Evolutionary conservation across 2,888 invertebrate genomes (phyloP).

Genomic region (Strigamia maritima): DNA sequence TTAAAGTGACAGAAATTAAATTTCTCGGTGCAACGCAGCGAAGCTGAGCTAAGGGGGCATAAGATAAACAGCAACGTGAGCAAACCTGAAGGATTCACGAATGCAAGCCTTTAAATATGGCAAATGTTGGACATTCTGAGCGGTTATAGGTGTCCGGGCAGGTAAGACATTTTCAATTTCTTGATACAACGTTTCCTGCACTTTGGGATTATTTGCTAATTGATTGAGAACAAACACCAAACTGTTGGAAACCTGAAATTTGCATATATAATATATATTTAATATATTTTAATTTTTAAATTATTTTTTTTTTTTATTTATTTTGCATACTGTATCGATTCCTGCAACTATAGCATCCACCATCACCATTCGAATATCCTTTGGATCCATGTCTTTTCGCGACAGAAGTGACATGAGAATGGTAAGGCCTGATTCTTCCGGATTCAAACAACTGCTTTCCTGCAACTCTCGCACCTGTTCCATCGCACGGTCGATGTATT

Average conservation of each 20-base stretch:
- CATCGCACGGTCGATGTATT: constrained; percentile 42
- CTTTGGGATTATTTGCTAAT: constrained; percentile 48
- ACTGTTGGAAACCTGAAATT: constrained; percentile 49
- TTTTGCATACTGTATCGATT: constrained; percentile 45
- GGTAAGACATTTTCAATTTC: constrained; percentile 45
- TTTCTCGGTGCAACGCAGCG: too few species aligned
- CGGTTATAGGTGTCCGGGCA: constrained; percentile 41
- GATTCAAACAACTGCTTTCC: constrained; percentile 36
- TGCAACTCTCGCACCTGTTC: constrained; percentile 24
- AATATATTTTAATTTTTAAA: not conserved
- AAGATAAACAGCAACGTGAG: not conserved
- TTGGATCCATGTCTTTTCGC: constrained; percentile 41
- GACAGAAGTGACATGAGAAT: constrained; percentile 44
- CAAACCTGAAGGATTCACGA: constrained; percentile 48
- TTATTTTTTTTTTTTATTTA: not conserved
- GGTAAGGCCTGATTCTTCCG: constrained; percentile 40
- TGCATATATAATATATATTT: not conserved
- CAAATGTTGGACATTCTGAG: constrained; percentile 44
- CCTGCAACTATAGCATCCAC: constrained; percentile 48
- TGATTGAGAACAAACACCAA: constrained; percentile 50
- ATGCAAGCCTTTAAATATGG: constrained; percentile 51
- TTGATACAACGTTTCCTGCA: constrained; percentile 47
- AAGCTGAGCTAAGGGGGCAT: too few species aligned
- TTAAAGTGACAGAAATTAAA: too few species aligned
- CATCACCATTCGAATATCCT: constrained; percentile 45